Base-by-base conservation (phyloP, 2,797 vertebrate species). In the Odontamblyopus rebecca region DNA sequence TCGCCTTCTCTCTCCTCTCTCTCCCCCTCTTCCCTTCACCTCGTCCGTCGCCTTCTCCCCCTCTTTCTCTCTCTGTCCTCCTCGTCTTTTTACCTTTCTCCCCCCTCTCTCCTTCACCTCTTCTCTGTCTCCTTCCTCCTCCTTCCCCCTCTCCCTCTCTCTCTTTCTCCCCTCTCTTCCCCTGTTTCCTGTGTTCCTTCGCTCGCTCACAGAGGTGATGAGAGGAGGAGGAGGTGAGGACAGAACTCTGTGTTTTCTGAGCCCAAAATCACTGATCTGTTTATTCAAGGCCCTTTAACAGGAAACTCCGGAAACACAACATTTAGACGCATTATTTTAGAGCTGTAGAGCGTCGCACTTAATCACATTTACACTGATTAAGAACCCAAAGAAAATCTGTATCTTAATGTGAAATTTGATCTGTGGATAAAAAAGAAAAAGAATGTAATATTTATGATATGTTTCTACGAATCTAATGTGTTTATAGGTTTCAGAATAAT, bases 181-280 rank as follows among this genome's bases (percentile, higher is more conserved):
- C 77, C 75, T 62, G 30, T n/a, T 85, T 86, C 87, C 85, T 87
- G 82, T 71, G 73, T 67, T 44, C 41, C 8, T 44, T 1, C 1
- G 0, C 51, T 77, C 76, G 69, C 77, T 89, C 91, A 89, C 72
- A 68, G 75, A 89, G 87, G 89, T 85, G 90, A 90, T 89, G 83
- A 62, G 35, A 85, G 90, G 83, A 62, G 35, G 85, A 79, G 77
- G 83, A 77, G 83, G 85, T 86, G 82, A 84, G 68, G 84, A 90
- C 78, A 88, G 68, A 72, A 71, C 60, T 72, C 67, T 85, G 84
- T 67, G 77, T 83, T 85, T 78, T 83, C 77, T 84, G 48, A 38
- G 75, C 38, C 19, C 16, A 51, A 1, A 35, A 8, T 56, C 68
- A 1, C 26, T 59, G n/a, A n/a, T 15, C 4, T 4, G 51, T 59